These are phyloP conservation scores for Popillia japonica DNA, from an alignment of 1,140 invertebrate genomes.

Conservation along the genomic window DNA sequence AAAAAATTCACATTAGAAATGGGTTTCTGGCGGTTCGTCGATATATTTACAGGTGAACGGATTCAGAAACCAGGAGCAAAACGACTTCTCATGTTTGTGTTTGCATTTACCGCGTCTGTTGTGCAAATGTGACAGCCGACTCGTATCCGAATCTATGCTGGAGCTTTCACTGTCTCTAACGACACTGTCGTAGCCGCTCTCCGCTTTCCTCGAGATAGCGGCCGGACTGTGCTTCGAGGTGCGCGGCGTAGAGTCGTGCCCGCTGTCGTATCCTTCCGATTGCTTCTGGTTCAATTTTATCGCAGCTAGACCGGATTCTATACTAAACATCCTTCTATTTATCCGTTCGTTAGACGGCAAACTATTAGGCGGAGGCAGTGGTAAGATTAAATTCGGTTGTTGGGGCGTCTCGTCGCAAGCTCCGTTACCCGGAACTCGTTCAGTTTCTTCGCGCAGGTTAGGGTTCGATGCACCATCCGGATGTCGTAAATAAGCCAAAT, in stretches of 20 bases:
- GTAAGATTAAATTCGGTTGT: conserved; percentile 41
- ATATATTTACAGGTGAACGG: conserved; percentile 77
- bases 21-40: conserved; percentile 63
- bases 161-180: conserved; percentile 85
- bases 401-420: conserved; percentile 57
- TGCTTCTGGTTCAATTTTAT: conserved; percentile 65
- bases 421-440: conserved; percentile 74
- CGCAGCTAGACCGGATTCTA: conserved; percentile 65
- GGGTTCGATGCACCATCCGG: conserved; percentile 92
- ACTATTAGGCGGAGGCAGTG: conserved; percentile 63
- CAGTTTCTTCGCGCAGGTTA: conserved; percentile 77
- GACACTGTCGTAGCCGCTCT: conserved; percentile 90
- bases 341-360: conserved; percentile 64
- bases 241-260: conserved; percentile 78
- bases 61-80: conserved; percentile 71
- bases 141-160: conserved; percentile 81
- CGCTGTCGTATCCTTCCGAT: conserved; percentile 79
- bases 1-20: conserved; percentile 53
- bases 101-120: conserved; percentile 64
- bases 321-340: conserved; percentile 65
- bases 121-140: conserved; percentile 71
- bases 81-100: conserved; percentile 68
- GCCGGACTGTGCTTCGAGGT: conserved; percentile 80
- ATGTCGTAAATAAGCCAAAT: conserved; percentile 81
- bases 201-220: conserved; percentile 75